A percentile compares a stretch with the other conserved stretches of the same genome.
Conservation (phyloP, 2,797 vertebrate genomes). For the Acropternis orthonyx region DNA sequence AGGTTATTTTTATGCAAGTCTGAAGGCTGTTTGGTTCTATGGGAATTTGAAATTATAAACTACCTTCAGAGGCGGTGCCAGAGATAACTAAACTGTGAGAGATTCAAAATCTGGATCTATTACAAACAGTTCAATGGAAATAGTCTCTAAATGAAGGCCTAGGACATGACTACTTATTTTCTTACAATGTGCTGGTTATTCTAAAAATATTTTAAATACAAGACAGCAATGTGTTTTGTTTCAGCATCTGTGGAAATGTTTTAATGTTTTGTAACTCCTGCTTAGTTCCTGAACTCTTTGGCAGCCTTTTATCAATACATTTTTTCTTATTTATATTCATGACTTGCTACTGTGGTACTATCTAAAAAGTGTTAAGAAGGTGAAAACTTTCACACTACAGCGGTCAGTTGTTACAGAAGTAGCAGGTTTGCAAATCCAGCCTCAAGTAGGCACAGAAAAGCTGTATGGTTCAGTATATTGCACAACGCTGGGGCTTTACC, state of each 20-base stretch:
- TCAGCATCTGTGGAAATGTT: background rate
- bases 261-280: background rate
- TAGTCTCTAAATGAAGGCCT: background rate
- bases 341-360: background rate
- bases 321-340: background rate
- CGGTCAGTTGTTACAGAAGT: background rate
- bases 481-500: background rate
- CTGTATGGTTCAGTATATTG: background rate
- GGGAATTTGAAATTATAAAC: background rate
- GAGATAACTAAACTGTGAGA: background rate
- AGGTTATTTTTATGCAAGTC: background rate
- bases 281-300: background rate
- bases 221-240: background rate
- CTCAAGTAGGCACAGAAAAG: background rate
- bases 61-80: background rate
- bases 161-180: background rate
- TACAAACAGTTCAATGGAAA: background rate
- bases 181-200: background rate
- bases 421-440: background rate
- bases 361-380: background rate
- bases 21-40: background rate
- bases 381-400: background rate
- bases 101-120: background rate
- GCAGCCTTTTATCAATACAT: background rate
- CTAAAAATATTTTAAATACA: background rate